Evolutionary conservation across 2,888 invertebrate genomes (phyloP).

Genomic region (Diadegma fenestrale): DNA sequence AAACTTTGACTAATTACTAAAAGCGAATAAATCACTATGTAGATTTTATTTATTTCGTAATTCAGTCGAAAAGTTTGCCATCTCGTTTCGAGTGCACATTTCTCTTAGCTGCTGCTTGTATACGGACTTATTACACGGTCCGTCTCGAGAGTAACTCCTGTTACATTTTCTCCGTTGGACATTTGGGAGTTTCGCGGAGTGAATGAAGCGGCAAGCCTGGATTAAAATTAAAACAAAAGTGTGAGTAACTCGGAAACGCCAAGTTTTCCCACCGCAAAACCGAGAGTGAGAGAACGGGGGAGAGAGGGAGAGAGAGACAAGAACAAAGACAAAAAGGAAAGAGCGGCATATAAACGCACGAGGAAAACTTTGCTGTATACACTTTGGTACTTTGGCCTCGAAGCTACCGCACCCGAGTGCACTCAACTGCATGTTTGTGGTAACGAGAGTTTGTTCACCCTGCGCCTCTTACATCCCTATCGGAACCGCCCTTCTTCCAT

Average conservation of each 20-base stretch:
- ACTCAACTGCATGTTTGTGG: conserved; percentile 68
- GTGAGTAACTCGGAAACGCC: conserved; percentile 28
- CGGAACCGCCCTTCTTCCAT: conserved; percentile 8
- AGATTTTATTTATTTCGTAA: conserved; percentile 5
- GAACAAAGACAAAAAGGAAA: conserved; percentile 20
- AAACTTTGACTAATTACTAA: conserved; percentile 70
- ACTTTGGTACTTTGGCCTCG: conserved; percentile 64
- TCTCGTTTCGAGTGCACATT: conserved; percentile 31
- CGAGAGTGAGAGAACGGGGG: conserved; percentile 19
- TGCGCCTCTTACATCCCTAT: conserved; percentile 55
- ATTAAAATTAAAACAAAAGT: conserved; percentile 63
- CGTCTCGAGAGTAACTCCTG: conserved; percentile 57
- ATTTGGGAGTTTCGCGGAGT: conserved; percentile 26
- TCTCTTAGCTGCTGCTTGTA: conserved; percentile 33
- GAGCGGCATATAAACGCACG: conserved; percentile 44
- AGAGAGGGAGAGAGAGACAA: conserved; percentile 6
- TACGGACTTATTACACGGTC: conserved; percentile 24
- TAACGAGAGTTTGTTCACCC: conserved; percentile 67
- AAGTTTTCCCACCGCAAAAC: conserved; percentile 49
- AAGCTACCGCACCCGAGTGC: conserved; percentile 65
- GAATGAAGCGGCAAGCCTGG: conserved; percentile 49
- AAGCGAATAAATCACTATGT: conserved; percentile 68
- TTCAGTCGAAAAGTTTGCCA: conserved; percentile 24
- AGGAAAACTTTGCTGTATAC: conserved; percentile 63
- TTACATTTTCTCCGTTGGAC: conserved; percentile 62